Evolutionary conservation across 2,797 vertebrate genomes (phyloP).

Genomic region (Oophaga sylvatica): DNA sequence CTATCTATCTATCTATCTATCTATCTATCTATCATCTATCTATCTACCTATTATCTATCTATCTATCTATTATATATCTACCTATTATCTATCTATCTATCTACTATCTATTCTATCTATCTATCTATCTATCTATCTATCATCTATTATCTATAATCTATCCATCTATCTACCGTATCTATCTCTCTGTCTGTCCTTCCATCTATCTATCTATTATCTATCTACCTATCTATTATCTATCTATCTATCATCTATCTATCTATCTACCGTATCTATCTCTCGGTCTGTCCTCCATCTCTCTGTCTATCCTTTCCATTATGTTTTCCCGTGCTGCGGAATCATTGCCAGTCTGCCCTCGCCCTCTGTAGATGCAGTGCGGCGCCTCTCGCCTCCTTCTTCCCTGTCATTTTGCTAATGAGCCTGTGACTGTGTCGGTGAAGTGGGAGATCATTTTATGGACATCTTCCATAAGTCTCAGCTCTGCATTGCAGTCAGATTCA

Average conservation of each 20-base stretch:
- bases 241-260: neutral
- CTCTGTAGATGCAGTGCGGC: conserved; percentile 20
- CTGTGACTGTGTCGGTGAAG: conserved; percentile 39
- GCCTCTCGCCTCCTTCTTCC: neutral
- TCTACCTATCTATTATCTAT: neutral
- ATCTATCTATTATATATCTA: no score
- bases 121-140: no score
- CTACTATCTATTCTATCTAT: no score
- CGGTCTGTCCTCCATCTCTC: neutral
- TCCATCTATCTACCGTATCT: neutral
- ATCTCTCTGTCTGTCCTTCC: no score
- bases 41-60: no score
- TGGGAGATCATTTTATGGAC: conserved; percentile 26
- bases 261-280: neutral
- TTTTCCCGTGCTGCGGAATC: neutral
- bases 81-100: no score
- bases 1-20: no score
- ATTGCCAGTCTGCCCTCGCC: neutral
- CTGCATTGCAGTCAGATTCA: conserved; percentile 40
- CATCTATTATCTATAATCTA: neutral
- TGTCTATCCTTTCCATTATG: neutral
- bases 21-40: no score
- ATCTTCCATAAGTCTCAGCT: conserved; percentile 29
- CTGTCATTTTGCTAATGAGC: conserved; percentile 47
- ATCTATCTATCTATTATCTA: neutral